phyloP scores from a whole-genome alignment of 2,797 vertebrate species.

The Neosilurus mollespiculum region DNA sequence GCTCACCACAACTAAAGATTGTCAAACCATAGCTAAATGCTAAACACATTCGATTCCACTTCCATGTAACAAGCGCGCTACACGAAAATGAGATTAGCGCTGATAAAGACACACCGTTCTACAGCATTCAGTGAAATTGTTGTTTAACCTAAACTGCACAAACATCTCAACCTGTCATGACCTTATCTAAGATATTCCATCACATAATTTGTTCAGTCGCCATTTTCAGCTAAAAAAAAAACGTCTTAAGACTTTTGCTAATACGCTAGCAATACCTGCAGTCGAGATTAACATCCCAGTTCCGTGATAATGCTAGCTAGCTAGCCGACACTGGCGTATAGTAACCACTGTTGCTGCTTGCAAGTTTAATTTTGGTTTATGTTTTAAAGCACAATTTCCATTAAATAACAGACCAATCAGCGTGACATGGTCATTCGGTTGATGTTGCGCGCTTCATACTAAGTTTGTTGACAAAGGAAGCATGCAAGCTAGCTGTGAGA shows the following conservation, averaged over 20 bases:
- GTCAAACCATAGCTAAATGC: not conserved
- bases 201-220: too few species aligned
- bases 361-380: not conserved
- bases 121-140: too few species aligned
- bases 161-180: too few species aligned
- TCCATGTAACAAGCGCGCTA: not conserved
- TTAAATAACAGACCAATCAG: too few species aligned
- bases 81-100: not conserved
- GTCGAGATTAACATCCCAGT: not conserved
- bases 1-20: not conserved
- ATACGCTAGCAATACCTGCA: too few species aligned
- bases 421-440: too few species aligned
- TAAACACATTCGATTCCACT: too few species aligned
- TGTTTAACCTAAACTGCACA: too few species aligned
- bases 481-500: not conserved
- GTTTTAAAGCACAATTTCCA: too few species aligned
- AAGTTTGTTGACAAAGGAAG: not conserved
- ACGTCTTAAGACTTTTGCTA: not conserved
- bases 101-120: too few species aligned
- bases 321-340: not conserved
- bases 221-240: too few species aligned
- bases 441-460: not conserved
- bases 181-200: too few species aligned
- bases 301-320: not conserved
- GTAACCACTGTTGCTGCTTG: not conserved